Evolutionary conservation across 2,113 vertebrate species (phyloP).

Genomic region (Hiodon alosoides): DNA sequence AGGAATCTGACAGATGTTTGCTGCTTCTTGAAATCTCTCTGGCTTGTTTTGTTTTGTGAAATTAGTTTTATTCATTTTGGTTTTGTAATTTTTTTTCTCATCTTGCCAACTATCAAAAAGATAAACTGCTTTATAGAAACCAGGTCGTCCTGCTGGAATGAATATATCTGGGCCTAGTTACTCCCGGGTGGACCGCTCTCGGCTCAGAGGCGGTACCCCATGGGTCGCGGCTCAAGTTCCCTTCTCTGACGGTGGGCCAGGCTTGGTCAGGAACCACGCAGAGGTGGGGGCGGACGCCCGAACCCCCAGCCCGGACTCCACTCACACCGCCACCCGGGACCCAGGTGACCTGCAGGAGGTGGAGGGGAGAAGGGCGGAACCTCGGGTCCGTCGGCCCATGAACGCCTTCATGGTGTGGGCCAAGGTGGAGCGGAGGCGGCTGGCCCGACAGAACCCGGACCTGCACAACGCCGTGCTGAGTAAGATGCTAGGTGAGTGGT

Average conservation of each 20-base stretch:
- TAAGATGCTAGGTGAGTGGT: slow-evolving; percentile 90
- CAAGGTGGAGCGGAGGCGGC: slow-evolving; percentile 85
- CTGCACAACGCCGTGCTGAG: slow-evolving; percentile 92
- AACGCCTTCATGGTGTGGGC: slow-evolving; percentile 99
- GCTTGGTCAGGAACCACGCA: slow-evolving; percentile 40
- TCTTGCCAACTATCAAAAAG: no score
- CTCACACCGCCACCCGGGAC: slow-evolving; percentile 44
- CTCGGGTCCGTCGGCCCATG: slow-evolving; percentile 91
- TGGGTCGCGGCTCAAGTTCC: no score
- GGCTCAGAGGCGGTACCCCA: no score
- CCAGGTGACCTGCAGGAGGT: slow-evolving; percentile 49
- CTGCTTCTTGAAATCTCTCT: no score
- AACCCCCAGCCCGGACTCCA: slow-evolving; percentile 65
- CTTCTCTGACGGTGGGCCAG: slow-evolving; percentile 46
- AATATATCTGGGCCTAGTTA: no score
- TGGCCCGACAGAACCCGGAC: slow-evolving; percentile 89
- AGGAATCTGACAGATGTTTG: no score
- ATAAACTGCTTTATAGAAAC: no score
- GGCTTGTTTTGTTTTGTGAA: no score
- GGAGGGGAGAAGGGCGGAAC: slow-evolving; percentile 67
- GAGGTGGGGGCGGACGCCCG: slow-evolving; percentile 48
- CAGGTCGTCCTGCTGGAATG: no score
- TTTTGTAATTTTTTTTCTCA: no score
- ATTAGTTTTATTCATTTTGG: no score
- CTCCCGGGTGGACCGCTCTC: no score